Conservation (phyloP, 1,140 invertebrate species). For the Drosophila oshimai region DNA sequence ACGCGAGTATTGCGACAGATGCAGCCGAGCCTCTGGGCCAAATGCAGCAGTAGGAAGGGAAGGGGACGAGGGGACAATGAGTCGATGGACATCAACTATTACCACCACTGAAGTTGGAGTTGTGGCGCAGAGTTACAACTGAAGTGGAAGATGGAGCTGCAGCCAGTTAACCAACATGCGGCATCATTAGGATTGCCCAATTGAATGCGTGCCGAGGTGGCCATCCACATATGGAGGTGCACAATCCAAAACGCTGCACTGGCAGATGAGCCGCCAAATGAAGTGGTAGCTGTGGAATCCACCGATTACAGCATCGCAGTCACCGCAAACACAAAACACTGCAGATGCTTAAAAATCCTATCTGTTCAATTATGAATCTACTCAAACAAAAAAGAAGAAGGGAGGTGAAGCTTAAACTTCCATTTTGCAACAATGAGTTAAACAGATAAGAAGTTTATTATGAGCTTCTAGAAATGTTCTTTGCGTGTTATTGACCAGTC, state of each 20-base stretch:
- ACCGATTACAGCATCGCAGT: slow-evolving; percentile 12
- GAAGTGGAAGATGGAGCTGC: slow-evolving; percentile 9
- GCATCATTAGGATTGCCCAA: slow-evolving; percentile 58
- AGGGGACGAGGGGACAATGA: not conserved
- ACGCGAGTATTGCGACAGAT: slow-evolving; percentile 60
- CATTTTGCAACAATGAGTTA: not conserved
- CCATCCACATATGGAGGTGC: slow-evolving; percentile 24
- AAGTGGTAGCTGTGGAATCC: slow-evolving; percentile 3
- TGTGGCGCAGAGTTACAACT: not conserved
- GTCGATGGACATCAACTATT: slow-evolving; percentile 32
- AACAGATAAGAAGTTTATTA: not conserved
- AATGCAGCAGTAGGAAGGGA: slow-evolving; percentile 10
- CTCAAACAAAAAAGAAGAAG: too few relatives aligned
- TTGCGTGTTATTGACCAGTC: too few relatives aligned
- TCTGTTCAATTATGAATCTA: not conserved
- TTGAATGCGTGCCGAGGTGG: slow-evolving; percentile 48
- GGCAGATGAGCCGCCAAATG: not conserved
- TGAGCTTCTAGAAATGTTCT: too few relatives aligned
- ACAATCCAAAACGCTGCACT: not conserved
- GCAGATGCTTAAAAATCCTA: not conserved
- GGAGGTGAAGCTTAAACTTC: not conserved
- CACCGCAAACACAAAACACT: not conserved
- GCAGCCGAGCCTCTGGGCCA: slow-evolving; percentile 43
- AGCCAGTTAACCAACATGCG: slow-evolving; percentile 59
- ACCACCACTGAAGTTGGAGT: slow-evolving; percentile 3